Conservation (phyloP, 2,797 vertebrate genomes). For the Hybognathus amarus region DNA sequence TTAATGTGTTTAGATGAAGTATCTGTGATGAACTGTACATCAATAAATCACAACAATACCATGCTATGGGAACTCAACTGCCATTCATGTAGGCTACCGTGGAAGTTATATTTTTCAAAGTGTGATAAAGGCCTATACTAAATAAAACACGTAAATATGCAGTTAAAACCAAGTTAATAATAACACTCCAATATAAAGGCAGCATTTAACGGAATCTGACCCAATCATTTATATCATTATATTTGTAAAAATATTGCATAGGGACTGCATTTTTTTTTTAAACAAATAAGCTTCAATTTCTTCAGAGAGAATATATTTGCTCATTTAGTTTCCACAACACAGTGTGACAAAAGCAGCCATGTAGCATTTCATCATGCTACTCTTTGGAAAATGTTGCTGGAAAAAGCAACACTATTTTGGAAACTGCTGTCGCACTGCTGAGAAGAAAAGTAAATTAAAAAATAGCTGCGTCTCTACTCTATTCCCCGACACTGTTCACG, state of each 20-base stretch:
- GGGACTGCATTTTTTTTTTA: not conserved
- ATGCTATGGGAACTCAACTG: not conserved
- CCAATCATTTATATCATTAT: not conserved
- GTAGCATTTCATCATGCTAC: conserved; percentile 1
- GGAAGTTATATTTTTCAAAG: not conserved
- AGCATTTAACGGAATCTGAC: not conserved
- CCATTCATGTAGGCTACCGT: not conserved
- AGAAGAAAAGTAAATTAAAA: not conserved
- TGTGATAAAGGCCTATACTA: not conserved
- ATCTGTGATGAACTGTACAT: not conserved
- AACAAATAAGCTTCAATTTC: not conserved
- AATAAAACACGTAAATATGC: not conserved
- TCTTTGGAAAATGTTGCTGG: conserved; percentile 5
- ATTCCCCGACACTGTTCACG: not conserved
- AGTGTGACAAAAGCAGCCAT: conserved; percentile 10
- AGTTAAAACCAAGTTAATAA: not conserved
- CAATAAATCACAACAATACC: not conserved
- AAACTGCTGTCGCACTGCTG: conserved; percentile 4
- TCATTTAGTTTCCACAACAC: not conserved
- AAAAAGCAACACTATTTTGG: conserved; percentile 8
- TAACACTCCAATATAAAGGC: not conserved
- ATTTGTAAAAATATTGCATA: not conserved
- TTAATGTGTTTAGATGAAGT: not conserved
- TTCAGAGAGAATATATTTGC: conserved; percentile 4
- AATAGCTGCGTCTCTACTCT: not conserved